A percentile compares a stretch with the other conserved stretches of the same genome.
Conservation (phyloP, 1,140 invertebrate genomes). For the Pteromalus puparum region DNA sequence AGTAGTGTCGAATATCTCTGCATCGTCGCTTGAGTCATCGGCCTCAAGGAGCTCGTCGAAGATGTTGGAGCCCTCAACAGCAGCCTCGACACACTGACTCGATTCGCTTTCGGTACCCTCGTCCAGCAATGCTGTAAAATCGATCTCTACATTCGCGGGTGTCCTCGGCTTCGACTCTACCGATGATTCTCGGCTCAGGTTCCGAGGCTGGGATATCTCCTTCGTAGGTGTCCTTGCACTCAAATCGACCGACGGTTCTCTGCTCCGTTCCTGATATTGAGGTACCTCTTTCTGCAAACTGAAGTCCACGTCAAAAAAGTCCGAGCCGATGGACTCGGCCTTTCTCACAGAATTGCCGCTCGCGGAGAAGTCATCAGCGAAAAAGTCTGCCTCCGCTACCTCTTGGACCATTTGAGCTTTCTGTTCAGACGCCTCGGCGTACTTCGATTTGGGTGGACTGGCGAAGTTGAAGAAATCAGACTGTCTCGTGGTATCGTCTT, state of each 20-base stretch:
- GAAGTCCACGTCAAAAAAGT: neutral
- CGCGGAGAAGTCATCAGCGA: neutral
- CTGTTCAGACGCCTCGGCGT: neutral
- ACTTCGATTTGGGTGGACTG: neutral
- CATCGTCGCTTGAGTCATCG: slow-evolving; percentile 6
- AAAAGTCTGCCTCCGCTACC: neutral
- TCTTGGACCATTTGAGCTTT: neutral
- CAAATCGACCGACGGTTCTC: neutral
- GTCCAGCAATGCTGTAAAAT: neutral
- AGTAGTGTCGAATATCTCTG: slow-evolving; percentile 40
- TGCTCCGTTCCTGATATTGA: neutral
- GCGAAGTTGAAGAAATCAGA: neutral
- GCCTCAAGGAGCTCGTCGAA: slow-evolving; percentile 19
- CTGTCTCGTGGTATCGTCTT: neutral
- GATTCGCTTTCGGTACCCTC: slow-evolving; percentile 23
- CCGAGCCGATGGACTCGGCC: neutral
- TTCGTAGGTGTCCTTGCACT: no score
- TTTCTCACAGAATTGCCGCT: neutral
- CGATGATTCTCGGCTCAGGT: slow-evolving; percentile 2
- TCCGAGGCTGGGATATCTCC: neutral
- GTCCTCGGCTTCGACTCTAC: neutral
- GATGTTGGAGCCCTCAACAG: neutral
- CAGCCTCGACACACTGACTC: neutral
- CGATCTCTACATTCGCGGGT: slow-evolving; percentile 9
- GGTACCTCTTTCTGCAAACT: neutral